phyloP scores from a whole-genome alignment of 2,888 invertebrate species.

The Limnephilus rhombicus region DNA sequence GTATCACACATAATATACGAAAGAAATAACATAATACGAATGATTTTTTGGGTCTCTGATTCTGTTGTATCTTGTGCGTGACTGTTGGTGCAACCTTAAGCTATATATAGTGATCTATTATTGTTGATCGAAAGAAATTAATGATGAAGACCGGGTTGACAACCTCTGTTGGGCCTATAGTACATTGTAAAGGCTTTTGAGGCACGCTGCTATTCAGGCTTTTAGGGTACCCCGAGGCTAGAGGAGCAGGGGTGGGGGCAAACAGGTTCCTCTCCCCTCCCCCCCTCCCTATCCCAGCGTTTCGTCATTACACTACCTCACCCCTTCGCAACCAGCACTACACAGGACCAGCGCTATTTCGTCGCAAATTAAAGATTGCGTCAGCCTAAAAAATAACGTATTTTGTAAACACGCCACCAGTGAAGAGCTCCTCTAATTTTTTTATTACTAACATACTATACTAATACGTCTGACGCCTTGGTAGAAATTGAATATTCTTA shows the following conservation, averaged over 20 bases:
- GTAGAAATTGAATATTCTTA: neutral
- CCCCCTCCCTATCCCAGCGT: neutral
- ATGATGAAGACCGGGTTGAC: neutral
- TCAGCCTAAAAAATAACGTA: no score
- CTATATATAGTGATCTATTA: neutral
- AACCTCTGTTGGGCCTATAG: slow-evolving; percentile 40
- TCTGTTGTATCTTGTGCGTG: neutral
- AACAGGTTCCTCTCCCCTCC: slow-evolving; percentile 11
- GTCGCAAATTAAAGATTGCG: neutral
- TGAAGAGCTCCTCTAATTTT: neutral
- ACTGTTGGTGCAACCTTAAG: neutral
- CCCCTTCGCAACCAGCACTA: slow-evolving; percentile 13
- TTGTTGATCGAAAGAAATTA: neutral
- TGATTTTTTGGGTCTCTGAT: neutral
- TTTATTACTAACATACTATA: neutral
- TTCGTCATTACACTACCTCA: slow-evolving; percentile 35
- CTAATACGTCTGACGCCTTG: neutral
- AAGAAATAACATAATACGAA: neutral
- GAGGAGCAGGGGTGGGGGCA: slow-evolving; percentile 14
- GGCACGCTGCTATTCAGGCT: slow-evolving; percentile 46
- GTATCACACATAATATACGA: neutral
- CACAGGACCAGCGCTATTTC: slow-evolving; percentile 27
- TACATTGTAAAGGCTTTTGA: slow-evolving; percentile 44
- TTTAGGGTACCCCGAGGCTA: slow-evolving; percentile 47
- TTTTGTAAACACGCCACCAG: neutral